Conservation (phyloP, 2,113 vertebrate species). For the Chlorodrepanis virens region DNA sequence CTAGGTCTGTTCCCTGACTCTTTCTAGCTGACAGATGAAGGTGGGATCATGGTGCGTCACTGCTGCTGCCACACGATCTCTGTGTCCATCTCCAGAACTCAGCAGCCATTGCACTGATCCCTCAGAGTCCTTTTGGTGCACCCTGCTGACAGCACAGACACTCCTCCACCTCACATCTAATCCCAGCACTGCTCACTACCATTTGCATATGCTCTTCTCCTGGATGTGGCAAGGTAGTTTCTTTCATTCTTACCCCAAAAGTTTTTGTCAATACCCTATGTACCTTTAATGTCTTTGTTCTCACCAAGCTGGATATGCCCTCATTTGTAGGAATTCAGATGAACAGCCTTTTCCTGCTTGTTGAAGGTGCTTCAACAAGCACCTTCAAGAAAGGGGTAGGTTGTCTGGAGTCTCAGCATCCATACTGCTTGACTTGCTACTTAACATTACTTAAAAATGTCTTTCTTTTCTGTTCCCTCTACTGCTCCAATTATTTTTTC, state of each 20-base stretch:
- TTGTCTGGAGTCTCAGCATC: not conserved
- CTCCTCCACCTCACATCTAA: not conserved
- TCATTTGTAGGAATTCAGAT: not conserved
- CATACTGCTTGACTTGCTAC: not conserved
- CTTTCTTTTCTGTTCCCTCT: not conserved
- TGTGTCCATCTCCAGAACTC: not conserved
- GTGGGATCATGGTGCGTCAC: not conserved
- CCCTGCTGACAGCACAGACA: not conserved
- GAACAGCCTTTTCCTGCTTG: not conserved
- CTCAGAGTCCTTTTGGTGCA: not conserved
- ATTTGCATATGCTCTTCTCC: not conserved
- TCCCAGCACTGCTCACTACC: not conserved
- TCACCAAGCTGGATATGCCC: not conserved
- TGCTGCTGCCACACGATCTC: not conserved
- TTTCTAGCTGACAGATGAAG: not conserved
- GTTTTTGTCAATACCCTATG: not conserved
- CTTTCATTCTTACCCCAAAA: not conserved
- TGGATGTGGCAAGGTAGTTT: not conserved
- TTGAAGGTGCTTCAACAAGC: not conserved
- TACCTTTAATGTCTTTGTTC: not conserved
- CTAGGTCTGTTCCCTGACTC: not conserved
- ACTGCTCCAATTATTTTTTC: slow-evolving; percentile 16
- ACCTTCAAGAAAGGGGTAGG: not conserved
- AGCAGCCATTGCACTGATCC: not conserved
- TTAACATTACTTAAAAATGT: not conserved